A percentile compares a stretch with the other conserved stretches of the same genome.
Conservation (phyloP, 2,888 invertebrate genomes). For the Apamea epomidion region DNA sequence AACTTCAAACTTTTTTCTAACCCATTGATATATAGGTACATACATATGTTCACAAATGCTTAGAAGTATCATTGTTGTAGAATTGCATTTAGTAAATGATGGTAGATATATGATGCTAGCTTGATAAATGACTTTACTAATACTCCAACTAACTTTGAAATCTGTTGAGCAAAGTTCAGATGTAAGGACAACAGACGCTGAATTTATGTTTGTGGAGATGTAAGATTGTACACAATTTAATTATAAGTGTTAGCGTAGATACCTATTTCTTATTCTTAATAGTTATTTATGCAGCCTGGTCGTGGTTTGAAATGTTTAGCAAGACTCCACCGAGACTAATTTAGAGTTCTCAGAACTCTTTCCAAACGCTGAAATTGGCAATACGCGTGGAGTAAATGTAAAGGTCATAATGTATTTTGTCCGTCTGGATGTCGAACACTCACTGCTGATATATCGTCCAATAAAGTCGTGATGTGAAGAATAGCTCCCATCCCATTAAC, state of each 20-base stretch:
- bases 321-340: slow-evolving; percentile 7
- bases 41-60: not conserved
- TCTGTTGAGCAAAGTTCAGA: slow-evolving; percentile 24
- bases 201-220: slow-evolving; percentile 8
- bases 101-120: not conserved
- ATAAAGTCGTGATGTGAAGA: slow-evolving; percentile 85
- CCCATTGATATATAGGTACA: not conserved
- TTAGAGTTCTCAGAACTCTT: slow-evolving; percentile 20
- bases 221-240: slow-evolving; percentile 22
- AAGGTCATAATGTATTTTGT: slow-evolving; percentile 63
- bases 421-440: slow-evolving; percentile 66
- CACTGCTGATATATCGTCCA: slow-evolving; percentile 80
- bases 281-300: slow-evolving; percentile 1
- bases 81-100: not conserved
- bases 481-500: slow-evolving; percentile 85
- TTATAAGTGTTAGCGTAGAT: not conserved
- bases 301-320: not conserved
- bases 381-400: slow-evolving; percentile 47
- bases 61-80: not conserved
- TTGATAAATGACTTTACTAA: slow-evolving; percentile 6
- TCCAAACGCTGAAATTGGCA: slow-evolving; percentile 37
- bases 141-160: slow-evolving; percentile 23
- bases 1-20: not conserved
- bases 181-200: slow-evolving; percentile 3
- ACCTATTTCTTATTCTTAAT: slow-evolving; percentile 19